Conservation (phyloP, 2,888 invertebrate species). For the Hydriomena furcata region DNA sequence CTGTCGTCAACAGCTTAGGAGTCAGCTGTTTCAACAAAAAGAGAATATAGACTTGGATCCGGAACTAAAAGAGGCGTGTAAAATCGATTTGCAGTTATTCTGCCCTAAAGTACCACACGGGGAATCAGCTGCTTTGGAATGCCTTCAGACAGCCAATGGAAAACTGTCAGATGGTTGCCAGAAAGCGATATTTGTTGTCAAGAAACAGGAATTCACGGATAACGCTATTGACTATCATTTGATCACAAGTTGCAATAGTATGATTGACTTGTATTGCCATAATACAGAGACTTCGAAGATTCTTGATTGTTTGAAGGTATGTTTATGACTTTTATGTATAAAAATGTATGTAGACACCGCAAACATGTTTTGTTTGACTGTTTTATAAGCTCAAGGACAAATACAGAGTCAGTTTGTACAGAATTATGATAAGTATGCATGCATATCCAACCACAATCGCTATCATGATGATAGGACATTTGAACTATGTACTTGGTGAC, state of each 20-base stretch:
- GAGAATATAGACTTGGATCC: conserved; percentile 95
- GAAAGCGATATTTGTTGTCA: conserved; percentile 91
- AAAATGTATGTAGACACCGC: too few relatives aligned
- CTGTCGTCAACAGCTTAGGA: conserved; percentile 95
- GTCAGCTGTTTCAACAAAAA: conserved; percentile 95
- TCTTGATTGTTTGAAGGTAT: conserved; percentile 90
- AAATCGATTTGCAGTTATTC: conserved; percentile 88
- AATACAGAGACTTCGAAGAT: conserved; percentile 87
- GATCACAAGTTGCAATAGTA: conserved; percentile 91
- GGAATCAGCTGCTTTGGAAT: conserved; percentile 90
- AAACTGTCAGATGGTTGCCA: conserved; percentile 88
- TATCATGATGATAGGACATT: too few relatives aligned
- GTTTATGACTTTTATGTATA: background rate
- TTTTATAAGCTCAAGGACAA: too few relatives aligned
- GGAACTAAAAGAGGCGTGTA: conserved; percentile 91
- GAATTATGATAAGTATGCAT: too few relatives aligned
- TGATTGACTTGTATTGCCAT: conserved; percentile 93
- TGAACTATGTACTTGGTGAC: too few relatives aligned
- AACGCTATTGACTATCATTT: conserved; percentile 94
- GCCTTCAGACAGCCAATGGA: conserved; percentile 86
- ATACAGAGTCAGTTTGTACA: too few relatives aligned
- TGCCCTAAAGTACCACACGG: conserved; percentile 88
- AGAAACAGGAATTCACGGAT: conserved; percentile 93
- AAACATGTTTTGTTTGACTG: too few relatives aligned
- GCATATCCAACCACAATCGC: too few relatives aligned